Conservation (phyloP, 2,113 vertebrate species). For the Xiphophorus hellerii region DNA sequence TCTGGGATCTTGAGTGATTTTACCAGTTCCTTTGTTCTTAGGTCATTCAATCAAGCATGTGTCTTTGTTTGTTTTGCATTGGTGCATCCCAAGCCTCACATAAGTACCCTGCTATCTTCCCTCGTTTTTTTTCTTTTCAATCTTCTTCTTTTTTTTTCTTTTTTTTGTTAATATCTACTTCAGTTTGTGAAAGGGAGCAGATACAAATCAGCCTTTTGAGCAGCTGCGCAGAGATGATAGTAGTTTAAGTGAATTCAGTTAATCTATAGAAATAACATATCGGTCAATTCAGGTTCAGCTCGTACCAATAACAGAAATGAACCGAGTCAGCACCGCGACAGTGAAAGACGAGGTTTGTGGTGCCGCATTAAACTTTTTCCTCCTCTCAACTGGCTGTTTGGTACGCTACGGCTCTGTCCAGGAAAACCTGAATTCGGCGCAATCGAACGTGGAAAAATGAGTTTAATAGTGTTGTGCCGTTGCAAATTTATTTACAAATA, state of each 20-base stretch:
- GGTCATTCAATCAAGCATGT: too few relatives aligned
- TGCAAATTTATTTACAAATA: background rate
- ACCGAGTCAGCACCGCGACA: conserved; percentile 60
- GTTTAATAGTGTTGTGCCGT: background rate
- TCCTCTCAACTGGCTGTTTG: conserved; percentile 34
- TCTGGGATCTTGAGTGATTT: background rate
- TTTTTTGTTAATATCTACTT: too few relatives aligned
- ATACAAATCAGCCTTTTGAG: too few relatives aligned
- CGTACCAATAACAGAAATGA: conserved; percentile 72
- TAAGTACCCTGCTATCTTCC: too few relatives aligned
- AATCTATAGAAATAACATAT: conserved; percentile 38
- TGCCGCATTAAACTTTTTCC: conserved; percentile 42
- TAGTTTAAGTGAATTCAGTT: conserved; percentile 27
- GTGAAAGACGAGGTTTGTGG: conserved; percentile 27
- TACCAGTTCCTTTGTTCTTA: background rate
- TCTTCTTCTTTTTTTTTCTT: too few relatives aligned
- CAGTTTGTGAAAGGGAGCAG: too few relatives aligned
- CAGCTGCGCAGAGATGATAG: background rate
- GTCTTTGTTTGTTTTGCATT: too few relatives aligned
- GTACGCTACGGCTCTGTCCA: conserved; percentile 13
- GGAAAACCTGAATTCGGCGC: conserved; percentile 8
- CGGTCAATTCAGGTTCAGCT: conserved; percentile 38
- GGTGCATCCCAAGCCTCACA: too few relatives aligned
- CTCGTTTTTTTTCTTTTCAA: too few relatives aligned
- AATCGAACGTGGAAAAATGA: background rate